A percentile compares a stretch with the other conserved stretches of the same genome.
Conservation (phyloP, 2,797 vertebrate genomes). For the Catostomus latipinnis region DNA sequence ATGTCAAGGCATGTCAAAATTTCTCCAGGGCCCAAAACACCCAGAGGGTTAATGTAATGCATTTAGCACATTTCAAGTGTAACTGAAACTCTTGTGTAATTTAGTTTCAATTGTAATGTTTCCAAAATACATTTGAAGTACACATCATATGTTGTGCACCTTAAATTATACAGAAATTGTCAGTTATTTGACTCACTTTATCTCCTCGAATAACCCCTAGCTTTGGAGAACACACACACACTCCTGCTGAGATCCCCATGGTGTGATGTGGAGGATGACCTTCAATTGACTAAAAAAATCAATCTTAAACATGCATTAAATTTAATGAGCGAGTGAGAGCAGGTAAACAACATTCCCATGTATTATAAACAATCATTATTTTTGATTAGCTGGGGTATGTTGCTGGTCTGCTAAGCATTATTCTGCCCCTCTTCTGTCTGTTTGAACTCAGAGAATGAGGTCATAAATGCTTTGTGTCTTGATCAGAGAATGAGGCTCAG, state of each 20-base stretch:
- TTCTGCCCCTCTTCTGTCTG: background rate
- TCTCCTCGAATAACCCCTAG: background rate
- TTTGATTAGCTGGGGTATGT: background rate
- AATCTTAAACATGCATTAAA: conserved; percentile 19
- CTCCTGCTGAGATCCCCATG: background rate
- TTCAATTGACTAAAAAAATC: conserved; percentile 24
- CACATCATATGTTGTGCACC: no score
- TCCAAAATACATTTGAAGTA: no score
- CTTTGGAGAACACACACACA: background rate
- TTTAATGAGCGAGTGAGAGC: background rate
- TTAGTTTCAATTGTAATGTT: no score
- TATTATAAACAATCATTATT: background rate
- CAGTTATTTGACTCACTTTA: conserved; percentile 13
- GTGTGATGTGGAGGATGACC: conserved; percentile 26
- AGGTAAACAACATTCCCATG: conserved; percentile 27
- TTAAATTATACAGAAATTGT: background rate
- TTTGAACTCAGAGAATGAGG: background rate
- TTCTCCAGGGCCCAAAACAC: no score
- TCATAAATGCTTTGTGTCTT: no score
- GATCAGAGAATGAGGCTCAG: no score
- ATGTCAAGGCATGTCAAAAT: no score
- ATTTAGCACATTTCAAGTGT: no score
- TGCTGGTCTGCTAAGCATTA: background rate
- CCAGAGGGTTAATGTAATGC: no score
- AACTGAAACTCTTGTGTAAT: no score